phyloP scores from a whole-genome alignment of 2,113 vertebrate species.

The Hypanus sabinus region DNA sequence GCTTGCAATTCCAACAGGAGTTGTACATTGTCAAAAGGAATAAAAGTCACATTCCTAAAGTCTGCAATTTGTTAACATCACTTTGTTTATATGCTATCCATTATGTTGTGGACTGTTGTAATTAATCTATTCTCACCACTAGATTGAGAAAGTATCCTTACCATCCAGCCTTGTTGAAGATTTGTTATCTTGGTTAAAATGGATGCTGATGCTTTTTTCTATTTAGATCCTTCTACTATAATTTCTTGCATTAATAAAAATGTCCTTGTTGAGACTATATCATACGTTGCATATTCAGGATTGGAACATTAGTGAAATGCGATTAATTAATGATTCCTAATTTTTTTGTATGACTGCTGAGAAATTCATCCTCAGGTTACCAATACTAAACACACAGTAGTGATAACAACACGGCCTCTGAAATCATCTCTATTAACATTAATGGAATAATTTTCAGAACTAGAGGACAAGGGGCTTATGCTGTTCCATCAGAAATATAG shows the following conservation, averaged over 20 bases:
- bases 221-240: neutral
- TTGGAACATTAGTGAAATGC: neutral
- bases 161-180: neutral
- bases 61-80: neutral
- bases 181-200: neutral
- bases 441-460: too few species aligned
- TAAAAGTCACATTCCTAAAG: neutral
- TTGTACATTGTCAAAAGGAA: neutral
- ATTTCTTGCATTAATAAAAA: neutral
- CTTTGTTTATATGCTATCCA: neutral
- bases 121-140: neutral
- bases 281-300: neutral
- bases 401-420: too few species aligned
- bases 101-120: neutral
- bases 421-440: too few species aligned
- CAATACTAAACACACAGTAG: too few species aligned
- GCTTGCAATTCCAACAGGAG: neutral
- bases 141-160: neutral
- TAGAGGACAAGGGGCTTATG: too few species aligned
- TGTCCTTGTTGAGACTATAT: neutral
- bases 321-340: neutral
- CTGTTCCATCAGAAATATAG: too few species aligned
- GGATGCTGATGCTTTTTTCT: too few species aligned
- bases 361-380: too few species aligned
- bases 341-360: neutral